A percentile compares a stretch with the other conserved stretches of the same genome.
Conservation (phyloP, 1,140 invertebrate species). For the Drosophila ercepeae region DNA sequence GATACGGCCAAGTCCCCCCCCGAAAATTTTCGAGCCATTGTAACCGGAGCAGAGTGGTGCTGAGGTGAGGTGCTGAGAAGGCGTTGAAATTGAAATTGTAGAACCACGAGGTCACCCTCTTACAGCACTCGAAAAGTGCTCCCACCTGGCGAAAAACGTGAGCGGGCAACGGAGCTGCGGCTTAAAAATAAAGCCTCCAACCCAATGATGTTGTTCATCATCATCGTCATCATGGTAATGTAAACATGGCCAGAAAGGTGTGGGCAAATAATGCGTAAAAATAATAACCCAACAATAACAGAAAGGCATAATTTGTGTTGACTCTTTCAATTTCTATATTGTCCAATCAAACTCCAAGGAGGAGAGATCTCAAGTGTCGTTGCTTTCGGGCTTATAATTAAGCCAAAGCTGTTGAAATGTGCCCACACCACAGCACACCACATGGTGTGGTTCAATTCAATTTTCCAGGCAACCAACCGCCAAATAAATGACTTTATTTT, state of each 20-base stretch:
- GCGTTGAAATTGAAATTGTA: constrained; percentile 52
- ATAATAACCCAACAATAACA: constrained; percentile 47
- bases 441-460: constrained; percentile 38
- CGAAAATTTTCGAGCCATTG: constrained; percentile 7
- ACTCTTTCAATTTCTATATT: constrained; percentile 45
- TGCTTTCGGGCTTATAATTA: constrained; percentile 36
- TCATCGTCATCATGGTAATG: constrained; percentile 20
- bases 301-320: constrained; percentile 50
- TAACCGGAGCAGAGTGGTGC: constrained; percentile 30
- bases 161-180: constrained; percentile 32
- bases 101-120: constrained; percentile 35
- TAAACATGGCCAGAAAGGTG: constrained; percentile 45
- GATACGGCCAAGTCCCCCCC: constrained; percentile 25
- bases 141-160: constrained; percentile 31
- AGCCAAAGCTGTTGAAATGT: constrained; percentile 54
- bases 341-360: constrained; percentile 30
- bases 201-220: too few species aligned
- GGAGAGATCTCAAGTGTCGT: constrained; percentile 28
- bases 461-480: constrained; percentile 34
- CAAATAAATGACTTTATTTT: constrained; percentile 52
- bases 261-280: constrained; percentile 53
- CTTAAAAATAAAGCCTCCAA: constrained; percentile 35
- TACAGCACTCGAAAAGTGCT: neutral
- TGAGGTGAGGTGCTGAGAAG: constrained; percentile 30
- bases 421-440: constrained; percentile 42